Conservation (phyloP, 2,888 invertebrate genomes). For the Brenthis ino region DNA sequence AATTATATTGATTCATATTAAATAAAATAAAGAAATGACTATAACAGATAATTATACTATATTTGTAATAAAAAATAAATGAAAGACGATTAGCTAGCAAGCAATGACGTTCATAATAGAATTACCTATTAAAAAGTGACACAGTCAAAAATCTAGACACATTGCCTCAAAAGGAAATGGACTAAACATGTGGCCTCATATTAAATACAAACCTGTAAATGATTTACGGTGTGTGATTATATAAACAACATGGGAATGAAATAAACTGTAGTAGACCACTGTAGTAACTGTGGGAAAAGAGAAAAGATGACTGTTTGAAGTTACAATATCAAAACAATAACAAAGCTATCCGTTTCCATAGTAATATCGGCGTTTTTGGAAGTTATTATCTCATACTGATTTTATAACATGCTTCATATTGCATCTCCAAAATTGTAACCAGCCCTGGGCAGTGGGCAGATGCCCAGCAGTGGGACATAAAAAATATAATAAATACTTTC, state of each 20-base stretch:
- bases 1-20: no score
- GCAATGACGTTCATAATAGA: slow-evolving; percentile 5
- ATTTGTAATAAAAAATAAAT: no score
- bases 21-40: no score
- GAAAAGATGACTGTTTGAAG: neutral
- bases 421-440: no score
- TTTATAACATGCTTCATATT: no score
- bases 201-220: slow-evolving; percentile 15
- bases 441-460: no score
- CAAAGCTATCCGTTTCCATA: no score
- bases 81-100: neutral
- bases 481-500: no score
- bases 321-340: neutral
- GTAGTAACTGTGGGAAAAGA: slow-evolving; percentile 1
- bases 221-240: slow-evolving; percentile 27
- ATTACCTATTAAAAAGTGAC: slow-evolving; percentile 2
- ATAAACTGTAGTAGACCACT: neutral
- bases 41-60: no score
- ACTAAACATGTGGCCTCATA: slow-evolving; percentile 18
- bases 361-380: no score
- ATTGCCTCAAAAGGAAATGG: slow-evolving; percentile 18
- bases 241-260: slow-evolving; percentile 20
- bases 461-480: no score
- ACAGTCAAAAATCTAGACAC: slow-evolving; percentile 1
- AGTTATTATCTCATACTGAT: no score